These are phyloP conservation scores for Alectoris magna DNA, from an alignment of 2,797 vertebrate species.

Conservation along the genomic window DNA sequence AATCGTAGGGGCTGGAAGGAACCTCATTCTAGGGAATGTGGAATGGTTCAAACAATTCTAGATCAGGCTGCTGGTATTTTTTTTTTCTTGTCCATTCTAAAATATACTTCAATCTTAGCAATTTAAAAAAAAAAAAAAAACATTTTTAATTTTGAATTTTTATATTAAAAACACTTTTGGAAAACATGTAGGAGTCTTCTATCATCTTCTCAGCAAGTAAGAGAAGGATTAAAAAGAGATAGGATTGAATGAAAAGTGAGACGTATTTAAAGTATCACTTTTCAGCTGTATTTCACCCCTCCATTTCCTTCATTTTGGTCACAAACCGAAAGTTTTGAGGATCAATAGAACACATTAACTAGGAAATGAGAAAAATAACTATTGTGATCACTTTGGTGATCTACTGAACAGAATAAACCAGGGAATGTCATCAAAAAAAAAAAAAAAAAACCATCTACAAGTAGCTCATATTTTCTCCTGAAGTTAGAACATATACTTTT, in stretches of 20 bases:
- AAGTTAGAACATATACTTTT: not conserved
- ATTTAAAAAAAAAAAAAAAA: not conserved
- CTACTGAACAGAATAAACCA: not conserved
- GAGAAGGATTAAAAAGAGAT: not conserved
- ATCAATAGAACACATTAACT: not conserved
- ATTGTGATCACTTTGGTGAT: not conserved
- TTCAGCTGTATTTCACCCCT: not conserved
- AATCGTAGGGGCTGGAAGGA: too few species aligned
- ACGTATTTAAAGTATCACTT: not conserved
- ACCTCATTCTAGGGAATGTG: too few species aligned
- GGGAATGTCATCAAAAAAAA: not conserved
- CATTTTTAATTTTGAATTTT: not conserved
- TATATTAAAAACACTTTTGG: not conserved
- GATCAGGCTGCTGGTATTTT: accelerated
- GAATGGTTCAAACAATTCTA: not conserved
- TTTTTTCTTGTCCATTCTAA: not conserved
- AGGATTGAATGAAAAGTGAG: not conserved
- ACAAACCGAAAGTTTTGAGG: not conserved
- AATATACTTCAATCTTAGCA: not conserved
- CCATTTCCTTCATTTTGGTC: not conserved
- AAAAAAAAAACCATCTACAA: not conserved
- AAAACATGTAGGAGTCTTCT: not conserved
- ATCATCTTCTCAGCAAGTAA: not conserved
- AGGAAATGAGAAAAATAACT: not conserved
- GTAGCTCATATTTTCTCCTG: not conserved